Percentiles rank a stretch among this genome's conserved stretches.
phyloP scores from a whole-genome alignment of 2,888 invertebrate species.

The Rhingia campestris region DNA sequence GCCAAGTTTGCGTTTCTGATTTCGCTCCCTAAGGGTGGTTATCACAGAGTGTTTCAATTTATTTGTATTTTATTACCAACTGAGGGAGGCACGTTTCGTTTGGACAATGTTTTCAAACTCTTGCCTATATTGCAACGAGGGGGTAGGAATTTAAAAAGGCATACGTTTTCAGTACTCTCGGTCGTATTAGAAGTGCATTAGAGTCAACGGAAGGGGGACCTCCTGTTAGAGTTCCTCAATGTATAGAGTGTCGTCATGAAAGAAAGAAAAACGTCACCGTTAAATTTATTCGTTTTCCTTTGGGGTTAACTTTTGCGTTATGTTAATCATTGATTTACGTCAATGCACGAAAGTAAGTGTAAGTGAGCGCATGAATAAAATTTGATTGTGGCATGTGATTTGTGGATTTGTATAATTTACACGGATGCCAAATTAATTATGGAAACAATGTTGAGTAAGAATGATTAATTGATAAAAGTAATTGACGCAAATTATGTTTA shows the following conservation, averaged over 20 bases:
- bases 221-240: background rate
- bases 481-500: constrained; percentile 5
- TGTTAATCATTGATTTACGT: constrained; percentile 53
- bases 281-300: constrained; percentile 38
- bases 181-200: constrained; percentile 52
- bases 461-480: constrained; percentile 38
- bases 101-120: constrained; percentile 4
- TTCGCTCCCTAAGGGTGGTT: constrained; percentile 37
- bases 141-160: constrained; percentile 12
- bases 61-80: constrained; percentile 32
- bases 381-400: constrained; percentile 49
- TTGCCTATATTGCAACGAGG: constrained; percentile 5
- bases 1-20: constrained; percentile 21
- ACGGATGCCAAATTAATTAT: constrained; percentile 57
- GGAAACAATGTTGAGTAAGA: constrained; percentile 32
- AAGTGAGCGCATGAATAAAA: constrained; percentile 47
- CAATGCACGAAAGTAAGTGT: constrained; percentile 27
- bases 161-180: constrained; percentile 54
- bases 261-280: constrained; percentile 25
- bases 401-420: constrained; percentile 24
- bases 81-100: constrained; percentile 17
- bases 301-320: constrained; percentile 51
- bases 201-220: constrained; percentile 12
- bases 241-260: constrained; percentile 3
- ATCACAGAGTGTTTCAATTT: constrained; percentile 44